Evolutionary conservation across 2,113 vertebrate genomes (phyloP).

Genomic region (Pluvianellus socialis): DNA sequence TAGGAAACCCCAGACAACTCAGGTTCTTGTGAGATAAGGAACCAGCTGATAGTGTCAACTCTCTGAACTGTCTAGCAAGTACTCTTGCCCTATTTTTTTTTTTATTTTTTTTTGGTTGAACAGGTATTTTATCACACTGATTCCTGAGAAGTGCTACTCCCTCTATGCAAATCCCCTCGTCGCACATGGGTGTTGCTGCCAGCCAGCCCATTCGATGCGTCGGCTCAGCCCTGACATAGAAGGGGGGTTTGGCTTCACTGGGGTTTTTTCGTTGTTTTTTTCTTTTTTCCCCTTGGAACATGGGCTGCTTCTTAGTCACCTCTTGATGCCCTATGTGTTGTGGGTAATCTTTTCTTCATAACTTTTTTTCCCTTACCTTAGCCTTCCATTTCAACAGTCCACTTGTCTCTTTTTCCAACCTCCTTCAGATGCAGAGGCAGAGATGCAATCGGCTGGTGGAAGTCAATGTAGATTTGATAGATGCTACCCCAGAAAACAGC

Average conservation of each 20-base stretch:
- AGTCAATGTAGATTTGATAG: not conserved
- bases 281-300: not conserved
- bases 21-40: not conserved
- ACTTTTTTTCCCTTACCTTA: not conserved
- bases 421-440: not conserved
- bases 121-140: not conserved
- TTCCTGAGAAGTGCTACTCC: not conserved
- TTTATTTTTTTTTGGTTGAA: not conserved
- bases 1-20: not conserved
- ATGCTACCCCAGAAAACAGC: not conserved
- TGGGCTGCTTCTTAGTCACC: not conserved
- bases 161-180: not conserved
- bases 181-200: accelerated
- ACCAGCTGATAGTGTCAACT: not conserved
- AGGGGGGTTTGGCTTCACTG: not conserved
- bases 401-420: not conserved
- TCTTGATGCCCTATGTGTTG: not conserved
- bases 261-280: not conserved
- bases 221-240: not conserved
- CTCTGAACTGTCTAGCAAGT: not conserved
- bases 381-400: not conserved
- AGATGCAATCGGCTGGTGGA: not conserved
- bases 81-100: not conserved
- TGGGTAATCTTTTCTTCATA: not conserved
- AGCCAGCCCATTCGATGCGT: accelerated